A percentile compares a stretch with the other conserved stretches of the same genome.
Evolutionary conservation across 2,797 vertebrate genomes (phyloP).

Genomic region (Simalia tracyae): DNA sequence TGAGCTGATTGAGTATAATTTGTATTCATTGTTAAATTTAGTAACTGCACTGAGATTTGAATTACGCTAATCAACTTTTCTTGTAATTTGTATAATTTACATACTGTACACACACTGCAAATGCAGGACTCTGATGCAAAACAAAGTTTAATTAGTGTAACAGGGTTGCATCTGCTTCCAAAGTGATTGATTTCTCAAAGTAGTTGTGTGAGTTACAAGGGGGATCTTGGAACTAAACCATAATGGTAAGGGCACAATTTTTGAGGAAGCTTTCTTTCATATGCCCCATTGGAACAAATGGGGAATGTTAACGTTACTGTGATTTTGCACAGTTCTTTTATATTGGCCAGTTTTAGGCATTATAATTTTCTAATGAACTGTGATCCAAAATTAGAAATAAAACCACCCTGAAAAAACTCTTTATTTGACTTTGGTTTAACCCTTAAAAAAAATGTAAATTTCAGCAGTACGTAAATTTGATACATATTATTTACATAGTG

Average conservation of each 20-base stretch:
- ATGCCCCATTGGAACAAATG: not conserved
- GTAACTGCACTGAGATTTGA: slow-evolving; percentile 69
- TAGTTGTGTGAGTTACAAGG: slow-evolving; percentile 27
- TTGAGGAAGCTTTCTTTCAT: not conserved
- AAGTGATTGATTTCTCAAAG: slow-evolving; percentile 48
- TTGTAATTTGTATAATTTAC: slow-evolving; percentile 73
- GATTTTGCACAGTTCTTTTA: not conserved
- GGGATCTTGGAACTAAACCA: slow-evolving; percentile 21
- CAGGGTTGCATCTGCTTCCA: slow-evolving; percentile 59
- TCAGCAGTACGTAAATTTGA: not conserved
- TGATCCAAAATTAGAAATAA: not conserved
- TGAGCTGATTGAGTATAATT: slow-evolving; percentile 63
- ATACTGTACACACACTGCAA: slow-evolving; percentile 72
- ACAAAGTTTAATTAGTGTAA: slow-evolving; percentile 74
- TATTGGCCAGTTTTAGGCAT: not conserved
- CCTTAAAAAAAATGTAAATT: not conserved
- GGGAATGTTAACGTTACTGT: not conserved
- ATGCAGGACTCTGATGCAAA: slow-evolving; percentile 71
- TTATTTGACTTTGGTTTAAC: not conserved
- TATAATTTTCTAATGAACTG: not conserved
- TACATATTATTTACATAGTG: not conserved
- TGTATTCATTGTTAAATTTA: slow-evolving; percentile 74
- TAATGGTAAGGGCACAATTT: slow-evolving; percentile 16
- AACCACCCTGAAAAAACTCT: not conserved
- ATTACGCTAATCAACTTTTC: slow-evolving; percentile 74